phyloP scores from a whole-genome alignment of 2,888 invertebrate genomes.

The Apamea epomidion region DNA sequence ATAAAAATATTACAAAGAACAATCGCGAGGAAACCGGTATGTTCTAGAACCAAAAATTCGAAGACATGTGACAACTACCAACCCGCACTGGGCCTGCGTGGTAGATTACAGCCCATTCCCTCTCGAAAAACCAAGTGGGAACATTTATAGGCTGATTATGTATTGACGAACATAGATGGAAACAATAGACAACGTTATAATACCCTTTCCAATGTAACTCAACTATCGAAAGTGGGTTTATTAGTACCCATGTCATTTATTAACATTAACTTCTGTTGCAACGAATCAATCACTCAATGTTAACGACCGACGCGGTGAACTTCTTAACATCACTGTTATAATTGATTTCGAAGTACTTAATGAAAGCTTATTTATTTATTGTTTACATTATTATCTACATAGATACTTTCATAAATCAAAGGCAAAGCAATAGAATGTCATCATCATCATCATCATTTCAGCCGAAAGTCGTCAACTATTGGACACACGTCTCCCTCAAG shows the following conservation, averaged over 20 bases:
- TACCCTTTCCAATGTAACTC: background rate
- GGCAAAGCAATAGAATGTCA: too few relatives aligned
- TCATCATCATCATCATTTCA: too few relatives aligned
- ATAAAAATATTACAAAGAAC: background rate
- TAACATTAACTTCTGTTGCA: constrained; percentile 7
- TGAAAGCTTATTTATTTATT: background rate
- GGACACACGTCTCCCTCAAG: too few relatives aligned
- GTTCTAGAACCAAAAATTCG: background rate
- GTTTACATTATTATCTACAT: background rate
- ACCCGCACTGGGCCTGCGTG: background rate
- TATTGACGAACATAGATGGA: background rate
- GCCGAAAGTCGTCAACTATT: too few relatives aligned
- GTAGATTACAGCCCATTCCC: background rate
- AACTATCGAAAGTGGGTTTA: constrained; percentile 38
- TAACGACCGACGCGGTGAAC: background rate
- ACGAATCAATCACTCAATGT: constrained; percentile 22
- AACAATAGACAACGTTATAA: background rate
- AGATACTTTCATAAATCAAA: too few relatives aligned
- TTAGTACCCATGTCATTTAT: constrained; percentile 2
- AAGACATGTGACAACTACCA: background rate
- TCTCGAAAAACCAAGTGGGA: background rate
- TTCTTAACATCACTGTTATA: constrained; percentile 8
- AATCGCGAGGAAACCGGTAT: too few relatives aligned
- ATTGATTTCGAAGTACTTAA: constrained; percentile 13
- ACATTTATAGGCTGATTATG: background rate